Evolutionary conservation across 2,797 vertebrate genomes (phyloP).

Genomic region (Gymnoscopelus microlampas): DNA sequence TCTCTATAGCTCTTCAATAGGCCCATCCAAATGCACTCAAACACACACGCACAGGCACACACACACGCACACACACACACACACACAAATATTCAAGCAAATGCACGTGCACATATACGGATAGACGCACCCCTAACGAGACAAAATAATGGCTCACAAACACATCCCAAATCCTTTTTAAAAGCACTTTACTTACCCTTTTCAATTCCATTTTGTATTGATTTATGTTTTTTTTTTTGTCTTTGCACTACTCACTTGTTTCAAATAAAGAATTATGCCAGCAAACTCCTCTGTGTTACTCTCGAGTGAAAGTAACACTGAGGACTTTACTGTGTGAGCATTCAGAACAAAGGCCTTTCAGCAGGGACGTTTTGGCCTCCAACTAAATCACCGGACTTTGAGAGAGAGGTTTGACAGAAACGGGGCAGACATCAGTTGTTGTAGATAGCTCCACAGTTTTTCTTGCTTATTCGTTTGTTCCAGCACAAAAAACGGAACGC

Average conservation of each 20-base stretch:
- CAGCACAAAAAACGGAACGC: constrained; percentile 47
- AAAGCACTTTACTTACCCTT: constrained; percentile 63
- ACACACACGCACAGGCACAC: neutral
- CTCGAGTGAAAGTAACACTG: too few species aligned
- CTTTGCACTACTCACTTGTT: constrained; percentile 9
- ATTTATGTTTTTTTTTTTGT: constrained; percentile 9
- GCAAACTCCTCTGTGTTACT: too few species aligned
- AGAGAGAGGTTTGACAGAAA: constrained; percentile 7
- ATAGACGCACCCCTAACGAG: constrained; percentile 16
- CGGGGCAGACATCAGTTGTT: constrained; percentile 12
- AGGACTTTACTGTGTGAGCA: constrained; percentile 27
- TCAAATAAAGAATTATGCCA: constrained; percentile 17
- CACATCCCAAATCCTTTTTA: constrained; percentile 39
- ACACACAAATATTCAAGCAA: neutral
- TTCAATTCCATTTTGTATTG: constrained; percentile 48
- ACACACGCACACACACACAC: constrained; percentile 33
- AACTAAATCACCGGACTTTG: constrained; percentile 41
- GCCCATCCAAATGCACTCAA: too few species aligned
- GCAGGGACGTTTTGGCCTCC: constrained; percentile 22
- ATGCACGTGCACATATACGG: neutral
- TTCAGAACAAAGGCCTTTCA: constrained; percentile 34
- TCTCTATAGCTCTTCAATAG: too few species aligned
- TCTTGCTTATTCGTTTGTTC: constrained; percentile 63
- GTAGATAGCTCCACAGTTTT: neutral
- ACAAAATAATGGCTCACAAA: constrained; percentile 60